Base-by-base conservation (phyloP, 2,113 vertebrate genomes). In the Heterocephalus glaber region DNA sequence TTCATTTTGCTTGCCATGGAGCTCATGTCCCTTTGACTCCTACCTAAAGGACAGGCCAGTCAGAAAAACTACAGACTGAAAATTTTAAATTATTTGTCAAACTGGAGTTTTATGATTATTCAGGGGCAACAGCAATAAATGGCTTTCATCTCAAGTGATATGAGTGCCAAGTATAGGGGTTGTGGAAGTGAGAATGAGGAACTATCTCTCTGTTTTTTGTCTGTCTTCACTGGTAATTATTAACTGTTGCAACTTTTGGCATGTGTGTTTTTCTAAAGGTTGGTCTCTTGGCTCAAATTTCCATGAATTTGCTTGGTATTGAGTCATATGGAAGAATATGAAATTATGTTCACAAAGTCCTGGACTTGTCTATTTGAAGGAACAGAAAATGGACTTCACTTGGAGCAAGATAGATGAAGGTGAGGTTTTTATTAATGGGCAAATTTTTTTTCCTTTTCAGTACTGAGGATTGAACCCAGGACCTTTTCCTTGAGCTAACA, bases 321-420 rank as follows among this genome's bases (percentile, higher is more conserved):
- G 44, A 38, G 38, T 90, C 79, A 89, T 63, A 49, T 6, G 41
- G 72, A 56, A 95, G 90, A 49, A 94, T 90, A 68, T 52, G 47
- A 89, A 35, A n/a, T 68, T 58, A 33, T 26, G 47, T 92, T 95
- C 79, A 82, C 47, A 79, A 77, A 41, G 63, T 49, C 38, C 65
- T 26, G 41, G 38, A 22, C 33, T 93, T 97, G 41, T 58, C 22
- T 92, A 52, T 54, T 65, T 56, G 68, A 90, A 90, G 74, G 41
- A 87, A 79, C 26, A 86, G 35, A 38, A 95, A 97, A 91, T 68
- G n/a, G 33, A 90, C 76, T 96, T 90, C 30, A n/a, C 33, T 82
- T 87, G 68, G 61, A 93, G 30, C 65, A 86, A 65, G 41, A 82
- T 17, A 3, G 12, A 56, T 79, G 49, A 88, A 38, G 24, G 5